Evolutionary conservation across 2,797 vertebrate species (phyloP).

Genomic region (Labroides dimidiatus): DNA sequence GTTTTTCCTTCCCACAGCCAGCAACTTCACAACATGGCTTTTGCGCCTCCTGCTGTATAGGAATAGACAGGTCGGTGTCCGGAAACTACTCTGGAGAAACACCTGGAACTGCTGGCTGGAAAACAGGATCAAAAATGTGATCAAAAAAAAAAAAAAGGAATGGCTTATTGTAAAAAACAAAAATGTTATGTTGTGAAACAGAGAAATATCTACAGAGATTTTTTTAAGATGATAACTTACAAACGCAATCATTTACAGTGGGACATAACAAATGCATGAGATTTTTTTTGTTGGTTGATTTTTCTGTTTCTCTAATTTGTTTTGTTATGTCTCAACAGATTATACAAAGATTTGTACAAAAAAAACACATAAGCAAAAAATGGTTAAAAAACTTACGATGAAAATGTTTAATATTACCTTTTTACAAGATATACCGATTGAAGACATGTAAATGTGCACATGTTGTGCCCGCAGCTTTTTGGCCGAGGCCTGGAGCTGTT

Average conservation of each 20-base stretch:
- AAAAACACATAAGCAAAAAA: conserved; percentile 52
- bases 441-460: conserved; percentile 74
- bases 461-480: conserved; percentile 63
- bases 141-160: conserved; percentile 58
- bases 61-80: conserved; percentile 67
- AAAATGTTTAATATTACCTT: conserved; percentile 83
- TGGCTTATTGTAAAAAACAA: conserved; percentile 75
- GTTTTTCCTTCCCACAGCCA: conserved; percentile 61
- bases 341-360: conserved; percentile 82
- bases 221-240: conserved; percentile 64
- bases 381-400: conserved; percentile 43
- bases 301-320: conserved; percentile 72
- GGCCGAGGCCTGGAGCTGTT: conserved; percentile 65
- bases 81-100: conserved; percentile 70
- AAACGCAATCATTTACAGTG: conserved; percentile 80
- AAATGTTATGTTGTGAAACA: conserved; percentile 69
- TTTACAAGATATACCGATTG: conserved; percentile 79
- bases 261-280: conserved; percentile 84
- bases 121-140: conserved; percentile 55
- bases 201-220: conserved; percentile 61
- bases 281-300: conserved; percentile 73
- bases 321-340: conserved; percentile 79
- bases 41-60: conserved; percentile 75
- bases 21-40: conserved; percentile 64
- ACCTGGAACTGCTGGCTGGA: conserved; percentile 69